These are phyloP conservation scores for Papilio xuthus DNA, from an alignment of 1,140 invertebrate genomes.

Conservation along the genomic window DNA sequence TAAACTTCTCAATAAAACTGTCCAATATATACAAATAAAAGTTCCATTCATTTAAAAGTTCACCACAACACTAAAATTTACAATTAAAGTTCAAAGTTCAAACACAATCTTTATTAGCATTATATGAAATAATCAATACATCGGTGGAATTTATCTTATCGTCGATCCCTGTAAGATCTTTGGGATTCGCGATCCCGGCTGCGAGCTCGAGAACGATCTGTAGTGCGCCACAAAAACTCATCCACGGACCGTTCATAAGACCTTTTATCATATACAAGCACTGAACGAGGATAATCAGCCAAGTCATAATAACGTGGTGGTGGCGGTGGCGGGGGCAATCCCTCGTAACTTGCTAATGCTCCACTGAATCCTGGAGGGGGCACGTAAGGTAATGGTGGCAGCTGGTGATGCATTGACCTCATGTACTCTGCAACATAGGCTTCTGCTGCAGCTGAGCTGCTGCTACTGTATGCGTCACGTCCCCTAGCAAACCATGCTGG, in stretches of 20 bases:
- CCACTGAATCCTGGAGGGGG: conserved; percentile 84
- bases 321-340: conserved; percentile 87
- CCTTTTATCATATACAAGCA: conserved; percentile 86
- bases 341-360: conserved; percentile 84
- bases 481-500: conserved; percentile 78
- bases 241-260: conserved; percentile 95
- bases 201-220: conserved; percentile 82
- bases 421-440: conserved; percentile 90
- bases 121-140: conserved; percentile 72
- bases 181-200: conserved; percentile 81
- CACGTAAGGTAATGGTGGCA: conserved; percentile 88
- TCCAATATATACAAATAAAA: conserved; percentile 45
- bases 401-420: conserved; percentile 90
- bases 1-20: conserved; percentile 30
- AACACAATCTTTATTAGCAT: conserved; percentile 76
- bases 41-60: conserved; percentile 58
- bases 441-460: conserved; percentile 86
- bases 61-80: conserved; percentile 74
- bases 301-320: conserved; percentile 90
- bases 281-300: conserved; percentile 82
- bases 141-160: conserved; percentile 68
- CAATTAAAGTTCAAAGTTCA: conserved; percentile 79
- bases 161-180: conserved; percentile 77
- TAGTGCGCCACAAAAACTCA: conserved; percentile 93
- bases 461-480: conserved; percentile 76